phyloP scores from a whole-genome alignment of 2,113 vertebrate genomes.

The Rhynchomys soricoides region DNA sequence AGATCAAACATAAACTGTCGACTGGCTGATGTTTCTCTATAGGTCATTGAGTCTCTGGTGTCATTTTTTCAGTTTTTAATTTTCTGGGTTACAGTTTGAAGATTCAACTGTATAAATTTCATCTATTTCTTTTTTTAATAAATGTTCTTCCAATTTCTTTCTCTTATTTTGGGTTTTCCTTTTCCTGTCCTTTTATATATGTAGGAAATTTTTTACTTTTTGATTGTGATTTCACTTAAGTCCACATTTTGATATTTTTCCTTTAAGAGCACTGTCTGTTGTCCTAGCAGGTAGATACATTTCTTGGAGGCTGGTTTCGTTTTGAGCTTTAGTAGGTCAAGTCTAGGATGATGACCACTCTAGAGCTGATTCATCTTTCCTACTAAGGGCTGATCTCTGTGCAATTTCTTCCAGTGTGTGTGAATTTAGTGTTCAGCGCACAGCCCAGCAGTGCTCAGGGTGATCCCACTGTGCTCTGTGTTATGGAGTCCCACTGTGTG shows the following conservation, averaged over 20 bases:
- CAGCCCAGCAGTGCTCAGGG: neutral
- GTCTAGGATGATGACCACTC: neutral
- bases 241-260: neutral
- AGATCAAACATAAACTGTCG: slow-evolving; percentile 7
- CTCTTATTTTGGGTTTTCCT: neutral
- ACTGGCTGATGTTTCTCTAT: neutral
- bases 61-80: neutral
- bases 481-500: neutral
- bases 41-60: neutral
- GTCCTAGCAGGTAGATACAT: neutral
- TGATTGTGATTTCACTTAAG: neutral
- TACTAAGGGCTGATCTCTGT: neutral
- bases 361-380: neutral
- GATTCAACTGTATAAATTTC: neutral
- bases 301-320: neutral
- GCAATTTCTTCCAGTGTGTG: neutral
- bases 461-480: neutral
- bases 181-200: neutral
- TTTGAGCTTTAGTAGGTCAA: neutral
- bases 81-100: neutral
- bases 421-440: neutral
- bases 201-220: neutral
- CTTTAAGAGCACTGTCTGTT: neutral
- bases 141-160: neutral
- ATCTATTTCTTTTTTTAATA: neutral